These are phyloP conservation scores for Hexactinellida sp. DNA, from an alignment of 37 sponge, comb jelly and placozoan species.

Conservation along the genomic window DNA sequence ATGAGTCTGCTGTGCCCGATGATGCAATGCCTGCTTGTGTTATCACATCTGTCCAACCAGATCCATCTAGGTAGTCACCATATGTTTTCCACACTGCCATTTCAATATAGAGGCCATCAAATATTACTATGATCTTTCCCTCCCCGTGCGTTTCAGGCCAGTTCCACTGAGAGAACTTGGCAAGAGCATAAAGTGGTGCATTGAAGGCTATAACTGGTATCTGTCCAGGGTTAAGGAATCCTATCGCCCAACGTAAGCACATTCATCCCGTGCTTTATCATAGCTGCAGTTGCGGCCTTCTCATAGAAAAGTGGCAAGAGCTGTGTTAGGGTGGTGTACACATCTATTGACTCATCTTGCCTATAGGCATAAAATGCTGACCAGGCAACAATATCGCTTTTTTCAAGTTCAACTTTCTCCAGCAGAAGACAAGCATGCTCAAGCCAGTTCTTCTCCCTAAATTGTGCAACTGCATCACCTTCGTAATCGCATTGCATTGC, in stretches of 20 bases:
- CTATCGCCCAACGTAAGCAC: conserved; percentile 14
- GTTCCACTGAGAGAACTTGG: too few species aligned
- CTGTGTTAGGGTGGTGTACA: conserved; percentile 11
- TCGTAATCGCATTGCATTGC: neutral
- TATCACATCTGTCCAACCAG: too few species aligned
- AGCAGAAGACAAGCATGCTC: conserved; percentile 24
- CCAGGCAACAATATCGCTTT: conserved; percentile 22
- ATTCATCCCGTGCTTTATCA: conserved; percentile 29
- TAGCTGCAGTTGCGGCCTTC: conserved; percentile 24
- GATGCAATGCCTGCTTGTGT: too few species aligned
- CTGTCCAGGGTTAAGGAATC: conserved; percentile 24
- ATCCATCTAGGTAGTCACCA: too few species aligned
- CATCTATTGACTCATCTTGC: conserved; percentile 15
- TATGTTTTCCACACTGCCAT: too few species aligned
- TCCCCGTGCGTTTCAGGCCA: too few species aligned
- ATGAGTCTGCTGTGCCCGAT: too few species aligned
- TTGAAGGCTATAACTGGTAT: too few species aligned
- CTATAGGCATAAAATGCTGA: conserved; percentile 22
- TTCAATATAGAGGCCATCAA: too few species aligned
- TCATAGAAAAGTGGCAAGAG: conserved; percentile 29
- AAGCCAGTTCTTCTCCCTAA: conserved; percentile 22
- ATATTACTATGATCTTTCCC: too few species aligned
- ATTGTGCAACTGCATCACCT: neutral
- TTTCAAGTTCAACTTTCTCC: neutral
- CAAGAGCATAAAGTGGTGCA: too few species aligned